Base-by-base conservation (phyloP, 2,113 vertebrate genomes). In the Nansenia antarctica region DNA sequence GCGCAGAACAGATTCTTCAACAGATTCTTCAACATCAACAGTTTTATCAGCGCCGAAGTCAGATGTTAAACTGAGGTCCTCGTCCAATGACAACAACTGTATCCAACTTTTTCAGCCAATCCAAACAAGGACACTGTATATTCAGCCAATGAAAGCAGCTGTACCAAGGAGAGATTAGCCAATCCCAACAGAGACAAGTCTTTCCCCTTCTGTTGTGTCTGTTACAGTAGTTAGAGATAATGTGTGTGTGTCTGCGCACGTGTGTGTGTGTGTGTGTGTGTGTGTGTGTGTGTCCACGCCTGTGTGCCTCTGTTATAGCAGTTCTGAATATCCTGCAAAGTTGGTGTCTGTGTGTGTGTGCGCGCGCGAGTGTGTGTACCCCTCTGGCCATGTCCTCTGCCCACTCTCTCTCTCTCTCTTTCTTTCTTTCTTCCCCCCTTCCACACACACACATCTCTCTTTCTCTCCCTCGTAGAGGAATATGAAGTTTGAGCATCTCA, bases 221-320 rank as follows among this genome's bases (percentile, higher is more conserved):
- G 59, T 20, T 35, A 62, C 18, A 35, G 32, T 37, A 26, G 58
- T 22, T 24, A 24, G 31, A 22, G 31, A 9, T 29, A 24, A 11
- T 35, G 9, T 11, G 32, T 35, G 58, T 24, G 58, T 61, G 58
- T 57, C 8, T 53, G 20, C 6, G n/a, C 49, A 57, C 11, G 45
- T 32, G 63, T 65, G 29, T 65, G 63, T 47, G 22, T 47, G 55
- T 32, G 55, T 58, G 55, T 32, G 55, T 58, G 55, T 27, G 29
- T 59, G 15, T 59, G 15, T 35, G 58, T 34, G 31, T 60, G 6
- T 60, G 9, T 35, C 2, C 9, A n/a, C n/a, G n/a, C n/a, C n/a
- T n/a, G n/a, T n/a, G n/a, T n/a, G n/a, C n/a, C n/a, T n/a, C n/a
- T n/a, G n/a, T n/a, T n/a, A n/a, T n/a, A n/a, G n/a, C n/a, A n/a